phyloP scores from a whole-genome alignment of 2,888 invertebrate species.

The Julus scandinavius region DNA sequence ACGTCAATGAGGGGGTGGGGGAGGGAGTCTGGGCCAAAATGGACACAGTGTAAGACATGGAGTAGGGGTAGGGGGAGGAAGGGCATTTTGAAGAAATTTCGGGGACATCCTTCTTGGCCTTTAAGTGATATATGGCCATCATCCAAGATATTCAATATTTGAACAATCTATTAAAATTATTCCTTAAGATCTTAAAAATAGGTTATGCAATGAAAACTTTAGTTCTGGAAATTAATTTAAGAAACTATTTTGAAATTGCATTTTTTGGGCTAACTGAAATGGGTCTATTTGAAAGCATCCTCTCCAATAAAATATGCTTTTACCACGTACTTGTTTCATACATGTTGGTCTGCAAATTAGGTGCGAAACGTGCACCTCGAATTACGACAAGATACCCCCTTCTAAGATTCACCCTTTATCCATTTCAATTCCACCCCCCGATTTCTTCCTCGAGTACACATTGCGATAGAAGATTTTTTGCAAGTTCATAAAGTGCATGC shows the following conservation, averaged over 20 bases:
- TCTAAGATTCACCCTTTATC: not conserved
- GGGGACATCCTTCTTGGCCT: too few relatives aligned
- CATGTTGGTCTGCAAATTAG: not conserved
- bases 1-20: too few relatives aligned
- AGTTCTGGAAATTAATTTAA: not conserved
- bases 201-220: not conserved
- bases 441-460: not conserved
- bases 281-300: not conserved
- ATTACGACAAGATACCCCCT: not conserved
- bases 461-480: not conserved
- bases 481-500: slow-evolving; percentile 29
- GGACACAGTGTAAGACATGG: too few relatives aligned
- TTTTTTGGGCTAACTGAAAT: not conserved
- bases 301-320: not conserved
- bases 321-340: slow-evolving; percentile 21
- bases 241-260: not conserved
- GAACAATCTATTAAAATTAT: too few relatives aligned
- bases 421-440: not conserved
- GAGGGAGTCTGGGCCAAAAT: too few relatives aligned
- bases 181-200: too few relatives aligned
- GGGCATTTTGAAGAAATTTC: too few relatives aligned
- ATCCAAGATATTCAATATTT: too few relatives aligned
- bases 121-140: too few relatives aligned
- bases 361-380: slow-evolving; percentile 43
- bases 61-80: too few relatives aligned